Base-by-base conservation (phyloP, 2,888 invertebrate species). In the Lydus trimaculatus region DNA sequence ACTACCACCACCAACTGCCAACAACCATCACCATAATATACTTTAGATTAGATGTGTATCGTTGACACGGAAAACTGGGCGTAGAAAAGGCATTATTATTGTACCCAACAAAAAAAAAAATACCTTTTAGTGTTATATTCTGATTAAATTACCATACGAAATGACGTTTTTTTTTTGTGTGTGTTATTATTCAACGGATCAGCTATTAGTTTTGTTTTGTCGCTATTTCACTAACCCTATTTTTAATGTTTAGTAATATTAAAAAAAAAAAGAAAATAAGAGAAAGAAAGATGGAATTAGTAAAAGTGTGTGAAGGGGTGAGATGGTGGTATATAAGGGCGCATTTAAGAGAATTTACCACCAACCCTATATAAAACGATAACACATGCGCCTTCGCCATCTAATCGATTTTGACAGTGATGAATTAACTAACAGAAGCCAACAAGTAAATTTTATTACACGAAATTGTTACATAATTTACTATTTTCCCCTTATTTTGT, bases 401-500 rank as follows among this genome's bases (percentile, higher is more conserved):
- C 64, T 72, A 71, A 74, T 71, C 71, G 74, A 71, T 74, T 71
- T 72, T 71, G 72, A 74, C 72, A 70, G 67, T 74, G 74, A 74
- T 72, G 67, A 74, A 74, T 74, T 70, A 72, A 65, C 66, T 68
- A 62, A 71, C 72, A 67, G 72, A 72, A 70, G 73, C 72, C 73
- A 74, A 74, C 72, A 74, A 74, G 72, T 74, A 74, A 72, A 74
- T 74, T 72, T 72, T 72, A 74, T 72, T 73, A 74, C 67, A 63
- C 67, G 67, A 72, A 72, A 74, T 74, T 70, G 72, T 68, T 69
- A 68, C 69, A 70, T 74, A 72, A 74, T 74, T 71, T 65, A 72
- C 74, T 70, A 67, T 72, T 72, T 72, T 74, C 71, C 70, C 72
- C 71, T 67, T 70, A 48, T 65, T 72, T 72, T 70, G 72, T 69